Conservation (phyloP, 2,888 invertebrate genomes). For the Punctoribates punctum region DNA sequence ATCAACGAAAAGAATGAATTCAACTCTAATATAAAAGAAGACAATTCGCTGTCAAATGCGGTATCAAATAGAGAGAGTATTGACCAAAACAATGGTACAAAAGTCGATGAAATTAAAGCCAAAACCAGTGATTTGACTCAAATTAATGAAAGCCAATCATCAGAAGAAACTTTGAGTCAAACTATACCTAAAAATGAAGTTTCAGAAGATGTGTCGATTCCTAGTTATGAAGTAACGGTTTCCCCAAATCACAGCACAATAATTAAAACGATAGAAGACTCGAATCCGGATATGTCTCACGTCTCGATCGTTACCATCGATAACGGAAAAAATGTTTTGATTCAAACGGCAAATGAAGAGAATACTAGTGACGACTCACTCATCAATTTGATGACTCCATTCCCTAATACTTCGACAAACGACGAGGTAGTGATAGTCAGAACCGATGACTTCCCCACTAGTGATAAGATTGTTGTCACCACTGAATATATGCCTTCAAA, state of each 20-base stretch:
- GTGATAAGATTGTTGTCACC: constrained; percentile 41
- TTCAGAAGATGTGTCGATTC: constrained; percentile 5
- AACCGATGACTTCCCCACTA: constrained; percentile 3
- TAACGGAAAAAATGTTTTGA: constrained; percentile 42
- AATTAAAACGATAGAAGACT: constrained; percentile 35
- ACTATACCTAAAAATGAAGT: background rate
- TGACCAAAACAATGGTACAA: background rate
- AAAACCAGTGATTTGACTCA: constrained; percentile 1
- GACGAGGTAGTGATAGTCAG: constrained; percentile 6
- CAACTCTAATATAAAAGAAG: background rate
- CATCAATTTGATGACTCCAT: constrained; percentile 37
- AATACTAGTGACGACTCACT: background rate
- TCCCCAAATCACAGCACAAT: constrained; percentile 45
- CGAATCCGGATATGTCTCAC: constrained; percentile 70
- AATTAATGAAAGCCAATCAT: background rate
- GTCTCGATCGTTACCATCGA: constrained; percentile 85
- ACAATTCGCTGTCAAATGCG: background rate
- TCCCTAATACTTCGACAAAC: background rate
- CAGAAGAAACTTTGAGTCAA: background rate
- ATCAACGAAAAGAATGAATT: background rate
- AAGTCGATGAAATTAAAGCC: background rate
- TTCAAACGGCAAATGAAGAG: constrained; percentile 39
- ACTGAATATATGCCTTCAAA: constrained; percentile 38
- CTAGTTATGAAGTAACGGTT: constrained; percentile 44
- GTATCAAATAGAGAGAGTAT: background rate